Conservation (phyloP, 2,113 vertebrate species). For the Callipepla squamata region DNA sequence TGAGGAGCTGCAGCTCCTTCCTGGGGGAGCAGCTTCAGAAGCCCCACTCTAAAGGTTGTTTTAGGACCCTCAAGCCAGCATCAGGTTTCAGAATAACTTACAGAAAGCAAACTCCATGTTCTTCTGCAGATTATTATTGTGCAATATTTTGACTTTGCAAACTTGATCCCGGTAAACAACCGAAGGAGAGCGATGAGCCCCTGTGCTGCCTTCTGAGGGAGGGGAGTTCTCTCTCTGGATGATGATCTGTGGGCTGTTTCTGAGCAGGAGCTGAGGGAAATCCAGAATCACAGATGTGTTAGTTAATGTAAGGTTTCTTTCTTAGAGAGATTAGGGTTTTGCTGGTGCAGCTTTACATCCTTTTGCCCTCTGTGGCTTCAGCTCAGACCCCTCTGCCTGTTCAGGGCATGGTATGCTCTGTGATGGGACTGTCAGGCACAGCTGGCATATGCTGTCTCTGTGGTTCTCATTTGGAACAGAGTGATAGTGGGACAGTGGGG, state of each 20-base stretch:
- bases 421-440: neutral
- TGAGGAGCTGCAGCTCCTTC: neutral
- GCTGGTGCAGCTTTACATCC: neutral
- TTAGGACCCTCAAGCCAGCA: neutral
- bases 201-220: neutral
- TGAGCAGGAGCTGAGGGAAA: neutral
- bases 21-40: neutral
- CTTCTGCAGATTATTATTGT: neutral
- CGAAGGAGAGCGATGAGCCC: neutral
- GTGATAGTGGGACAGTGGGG: neutral
- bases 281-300: neutral
- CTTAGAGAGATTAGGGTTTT: neutral
- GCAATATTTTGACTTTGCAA: neutral
- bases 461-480: neutral
- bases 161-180: neutral
- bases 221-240: neutral
- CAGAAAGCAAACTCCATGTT: neutral
- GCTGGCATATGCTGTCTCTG: neutral
- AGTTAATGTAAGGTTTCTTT: neutral
- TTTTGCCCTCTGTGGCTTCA: neutral
- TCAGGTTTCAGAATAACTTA: neutral
- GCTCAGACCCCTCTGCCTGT: neutral
- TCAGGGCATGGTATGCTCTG: neutral
- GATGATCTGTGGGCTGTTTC: neutral
- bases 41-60: neutral